Conservation (phyloP, 2,113 vertebrate species). For the Mobula hypostoma region DNA sequence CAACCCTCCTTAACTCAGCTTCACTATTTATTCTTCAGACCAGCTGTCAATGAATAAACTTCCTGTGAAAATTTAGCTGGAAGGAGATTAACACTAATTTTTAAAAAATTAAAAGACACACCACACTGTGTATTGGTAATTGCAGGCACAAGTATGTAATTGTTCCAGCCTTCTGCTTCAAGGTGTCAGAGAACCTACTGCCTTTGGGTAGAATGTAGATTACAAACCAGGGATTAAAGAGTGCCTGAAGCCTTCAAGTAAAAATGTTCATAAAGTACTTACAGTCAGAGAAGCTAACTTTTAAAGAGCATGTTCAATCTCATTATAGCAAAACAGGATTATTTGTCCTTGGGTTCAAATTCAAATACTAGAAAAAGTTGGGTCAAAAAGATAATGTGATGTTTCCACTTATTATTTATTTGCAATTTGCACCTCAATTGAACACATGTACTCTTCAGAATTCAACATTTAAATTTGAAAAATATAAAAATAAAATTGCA, state of each 20-base stretch:
- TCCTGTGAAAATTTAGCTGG: not conserved
- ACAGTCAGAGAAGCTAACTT: not conserved
- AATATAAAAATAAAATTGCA: not conserved
- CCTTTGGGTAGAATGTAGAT: not conserved
- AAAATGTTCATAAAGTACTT: not conserved
- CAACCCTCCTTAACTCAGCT: not conserved
- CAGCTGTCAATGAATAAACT: not conserved
- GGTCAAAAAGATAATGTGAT: no score
- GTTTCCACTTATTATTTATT: not conserved
- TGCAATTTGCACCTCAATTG: not conserved
- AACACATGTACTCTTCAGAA: not conserved
- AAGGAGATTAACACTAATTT: not conserved
- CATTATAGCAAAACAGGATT: not conserved
- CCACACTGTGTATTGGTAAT: not conserved
- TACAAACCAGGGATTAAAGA: not conserved
- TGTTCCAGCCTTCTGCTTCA: not conserved
- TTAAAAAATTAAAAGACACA: not conserved
- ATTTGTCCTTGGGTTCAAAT: not conserved
- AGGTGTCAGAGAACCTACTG: not conserved
- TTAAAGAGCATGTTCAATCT: not conserved
- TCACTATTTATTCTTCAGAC: not conserved
- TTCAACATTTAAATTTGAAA: not conserved
- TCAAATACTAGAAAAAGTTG: not conserved
- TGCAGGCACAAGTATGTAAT: not conserved
- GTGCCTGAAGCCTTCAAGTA: not conserved